Percentiles rank a stretch among this genome's conserved stretches.
Conservation (phyloP, 2,797 vertebrate genomes). For the Rhinophrynus dorsalis region DNA sequence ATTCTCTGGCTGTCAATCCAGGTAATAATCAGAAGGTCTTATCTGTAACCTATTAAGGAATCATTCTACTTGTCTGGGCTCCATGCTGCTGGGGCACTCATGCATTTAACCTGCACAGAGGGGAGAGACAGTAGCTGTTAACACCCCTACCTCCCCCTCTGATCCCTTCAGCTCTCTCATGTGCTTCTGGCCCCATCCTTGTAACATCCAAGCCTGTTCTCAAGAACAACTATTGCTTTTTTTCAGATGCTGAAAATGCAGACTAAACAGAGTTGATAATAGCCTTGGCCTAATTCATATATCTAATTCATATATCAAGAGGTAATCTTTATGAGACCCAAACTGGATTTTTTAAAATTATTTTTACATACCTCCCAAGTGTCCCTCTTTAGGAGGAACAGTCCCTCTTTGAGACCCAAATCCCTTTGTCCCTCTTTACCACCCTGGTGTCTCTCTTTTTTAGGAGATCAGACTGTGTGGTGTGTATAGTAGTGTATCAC, state of each 20-base stretch:
- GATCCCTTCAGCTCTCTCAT: constrained; percentile 39
- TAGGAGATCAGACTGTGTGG: too few species aligned
- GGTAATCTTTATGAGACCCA: too few species aligned
- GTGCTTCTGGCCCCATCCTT: constrained; percentile 9
- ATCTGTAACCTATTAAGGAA: constrained; percentile 68
- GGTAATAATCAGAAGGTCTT: constrained; percentile 79
- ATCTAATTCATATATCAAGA: too few species aligned
- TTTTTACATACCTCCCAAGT: too few species aligned
- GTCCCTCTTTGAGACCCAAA: too few species aligned
- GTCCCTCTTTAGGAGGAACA: too few species aligned
- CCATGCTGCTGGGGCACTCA: constrained; percentile 54
- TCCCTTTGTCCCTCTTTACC: too few species aligned
- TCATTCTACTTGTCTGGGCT: constrained; percentile 51
- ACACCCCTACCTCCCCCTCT: constrained; percentile 48
- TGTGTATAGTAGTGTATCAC: too few species aligned
- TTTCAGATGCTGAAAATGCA: neutral
- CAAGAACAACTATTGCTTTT: constrained; percentile 16
- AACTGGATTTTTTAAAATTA: too few species aligned
- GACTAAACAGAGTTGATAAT: neutral
- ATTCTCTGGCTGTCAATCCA: constrained; percentile 80
- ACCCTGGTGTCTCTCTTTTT: too few species aligned
- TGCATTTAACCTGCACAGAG: constrained; percentile 55
- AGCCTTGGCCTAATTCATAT: neutral
- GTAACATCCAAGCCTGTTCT: neutral
- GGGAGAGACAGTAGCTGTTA: constrained; percentile 57